Base-by-base conservation (phyloP, 1,140 invertebrate genomes). In the Pemphigus obesinymphae region DNA sequence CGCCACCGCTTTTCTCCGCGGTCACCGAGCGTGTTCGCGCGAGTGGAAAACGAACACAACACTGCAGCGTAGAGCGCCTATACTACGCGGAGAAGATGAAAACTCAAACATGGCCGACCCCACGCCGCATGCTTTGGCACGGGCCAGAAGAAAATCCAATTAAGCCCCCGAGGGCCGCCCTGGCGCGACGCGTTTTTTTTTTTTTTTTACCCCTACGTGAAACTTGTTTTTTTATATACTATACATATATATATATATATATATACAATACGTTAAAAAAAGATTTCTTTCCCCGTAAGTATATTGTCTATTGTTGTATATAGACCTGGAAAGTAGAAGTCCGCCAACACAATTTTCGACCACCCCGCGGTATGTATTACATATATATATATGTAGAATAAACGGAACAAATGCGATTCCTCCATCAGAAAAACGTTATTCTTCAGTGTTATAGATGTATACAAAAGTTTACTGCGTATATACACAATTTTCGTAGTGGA, bases 71-170 rank as follows among this genome's bases (percentile, higher is more conserved):
- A n/a, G n/a, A n/a, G n/a, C n/a, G n/a, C n/a, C n/a, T n/a, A n/a
- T n/a, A n/a, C n/a, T n/a, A n/a, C n/a, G n/a, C n/a, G n/a, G n/a
- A 45, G 68, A 78, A 80, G 76, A 80, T 63, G 76, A 80, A 63
- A 61, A 80, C 76, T 80, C 76, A 80, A 80, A 80, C 76, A 80
- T 80, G 76, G 76, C 76, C 53, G 55, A 73, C 70, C 68, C 37
- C 37, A 8, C 43, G 45, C n/a, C 37, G 76, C n/a, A n/a, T n/a
- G n/a, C 53, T 80, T 80, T 80, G 76, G 76, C 58, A 63, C 40
- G 76, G 76, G 23, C 76, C 76, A 80, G 55, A 80, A 63, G 55
- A 73, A 80, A 80, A 80, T 80, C 76, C 76, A 80, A 80, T 80
- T 80, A 80, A 80, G 76, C 76, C 55, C n/a, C 55, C 40, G 55